Percentiles rank a stretch among this genome's conserved stretches.
Evolutionary conservation across 2,113 vertebrate genomes (phyloP).

Genomic region (Amphiprion percula): DNA sequence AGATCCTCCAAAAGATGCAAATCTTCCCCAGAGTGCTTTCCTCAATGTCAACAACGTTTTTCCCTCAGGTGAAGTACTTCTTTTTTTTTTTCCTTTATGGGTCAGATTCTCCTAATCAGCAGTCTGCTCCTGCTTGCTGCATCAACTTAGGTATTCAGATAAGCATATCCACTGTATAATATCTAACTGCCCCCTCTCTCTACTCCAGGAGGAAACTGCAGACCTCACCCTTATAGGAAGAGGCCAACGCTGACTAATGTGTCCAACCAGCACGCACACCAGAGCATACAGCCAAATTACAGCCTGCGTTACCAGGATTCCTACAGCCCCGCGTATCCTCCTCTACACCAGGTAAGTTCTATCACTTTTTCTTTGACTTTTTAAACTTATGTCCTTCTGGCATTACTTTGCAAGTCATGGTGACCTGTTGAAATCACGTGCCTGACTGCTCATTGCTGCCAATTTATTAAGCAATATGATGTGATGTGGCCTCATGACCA

Average conservation of each 20-base stretch:
- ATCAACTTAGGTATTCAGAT: neutral
- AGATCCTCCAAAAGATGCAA: slow-evolving; percentile 89
- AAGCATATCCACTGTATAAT: neutral
- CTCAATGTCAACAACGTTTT: slow-evolving; percentile 85
- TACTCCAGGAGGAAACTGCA: slow-evolving; percentile 76
- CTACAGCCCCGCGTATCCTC: slow-evolving; percentile 81
- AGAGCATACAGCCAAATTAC: slow-evolving; percentile 75
- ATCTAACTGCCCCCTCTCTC: neutral
- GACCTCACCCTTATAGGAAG: slow-evolving; percentile 85
- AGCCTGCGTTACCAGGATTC: slow-evolving; percentile 84
- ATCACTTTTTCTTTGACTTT: neutral
- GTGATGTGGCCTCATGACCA: slow-evolving; percentile 10
- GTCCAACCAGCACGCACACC: slow-evolving; percentile 78
- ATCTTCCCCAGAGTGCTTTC: slow-evolving; percentile 85
- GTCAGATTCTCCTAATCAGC: neutral
- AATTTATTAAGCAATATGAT: neutral
- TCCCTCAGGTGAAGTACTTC: slow-evolving; percentile 77
- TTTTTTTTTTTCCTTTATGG: neutral
- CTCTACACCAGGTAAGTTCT: slow-evolving; percentile 74
- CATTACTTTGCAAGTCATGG: neutral
- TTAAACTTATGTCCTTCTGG: neutral
- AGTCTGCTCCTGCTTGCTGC: neutral
- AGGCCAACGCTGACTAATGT: slow-evolving; percentile 82
- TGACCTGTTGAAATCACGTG: neutral
- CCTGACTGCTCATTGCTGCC: slow-evolving; percentile 14